A percentile compares a stretch with the other conserved stretches of the same genome.
phyloP scores from a whole-genome alignment of 2,888 invertebrate genomes.

The Caenorhabditis sp. region DNA sequence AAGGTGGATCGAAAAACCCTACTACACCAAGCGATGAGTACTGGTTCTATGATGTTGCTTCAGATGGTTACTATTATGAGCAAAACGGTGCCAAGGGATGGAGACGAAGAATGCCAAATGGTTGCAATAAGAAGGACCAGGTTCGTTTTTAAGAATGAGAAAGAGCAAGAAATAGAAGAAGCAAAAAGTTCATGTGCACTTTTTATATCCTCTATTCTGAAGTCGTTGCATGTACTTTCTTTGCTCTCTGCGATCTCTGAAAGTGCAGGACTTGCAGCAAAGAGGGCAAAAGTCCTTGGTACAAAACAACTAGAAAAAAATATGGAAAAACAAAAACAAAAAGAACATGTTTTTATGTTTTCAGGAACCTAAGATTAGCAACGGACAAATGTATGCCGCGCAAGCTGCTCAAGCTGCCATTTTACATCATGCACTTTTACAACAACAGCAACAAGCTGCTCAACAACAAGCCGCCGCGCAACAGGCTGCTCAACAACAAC shows the following conservation, averaged over 20 bases:
- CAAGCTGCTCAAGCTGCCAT: slow-evolving; percentile 48
- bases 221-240: not conserved
- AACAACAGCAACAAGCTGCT: slow-evolving; percentile 13
- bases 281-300: not conserved
- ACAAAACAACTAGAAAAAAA: slow-evolving; percentile 7
- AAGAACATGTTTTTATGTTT: slow-evolving; percentile 16
- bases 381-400: slow-evolving; percentile 8
- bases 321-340: not conserved
- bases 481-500: slow-evolving; percentile 4
- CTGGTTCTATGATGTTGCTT: slow-evolving; percentile 64
- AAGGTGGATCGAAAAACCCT: not conserved
- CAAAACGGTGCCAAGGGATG: slow-evolving; percentile 66
- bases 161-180: not conserved
- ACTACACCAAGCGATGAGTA: slow-evolving; percentile 21
- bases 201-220: no score
- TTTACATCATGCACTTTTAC: slow-evolving; percentile 40
- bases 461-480: slow-evolving; percentile 3
- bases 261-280: not conserved
- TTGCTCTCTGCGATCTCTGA: not conserved
- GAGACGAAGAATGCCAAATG: slow-evolving; percentile 54
- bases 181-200: not conserved
- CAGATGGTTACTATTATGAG: slow-evolving; percentile 70
- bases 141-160: slow-evolving; percentile 21
- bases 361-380: not conserved
- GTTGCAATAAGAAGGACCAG: slow-evolving; percentile 43